Evolutionary conservation across 2,888 invertebrate species (phyloP).

Genomic region (Drosophila falleni): DNA sequence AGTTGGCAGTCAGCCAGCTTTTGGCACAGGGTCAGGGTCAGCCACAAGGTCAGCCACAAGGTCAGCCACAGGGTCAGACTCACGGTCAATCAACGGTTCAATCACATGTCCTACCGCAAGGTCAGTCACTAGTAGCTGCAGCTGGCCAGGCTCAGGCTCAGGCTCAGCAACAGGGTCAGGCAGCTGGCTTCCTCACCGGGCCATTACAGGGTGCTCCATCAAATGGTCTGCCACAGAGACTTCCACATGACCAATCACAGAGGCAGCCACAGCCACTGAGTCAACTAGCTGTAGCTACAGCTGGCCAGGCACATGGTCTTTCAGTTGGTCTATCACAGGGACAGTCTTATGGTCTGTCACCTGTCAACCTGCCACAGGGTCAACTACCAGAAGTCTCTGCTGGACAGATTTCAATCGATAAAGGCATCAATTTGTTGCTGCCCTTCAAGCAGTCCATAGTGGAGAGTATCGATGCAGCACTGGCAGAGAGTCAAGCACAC

Average conservation of each 20-base stretch:
- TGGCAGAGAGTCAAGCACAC: constrained; percentile 31
- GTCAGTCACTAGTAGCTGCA: not conserved
- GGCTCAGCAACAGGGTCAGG: not conserved
- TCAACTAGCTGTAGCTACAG: not conserved
- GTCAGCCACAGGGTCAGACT: not conserved
- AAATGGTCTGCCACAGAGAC: not conserved
- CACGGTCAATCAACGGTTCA: not conserved
- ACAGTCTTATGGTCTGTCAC: not conserved
- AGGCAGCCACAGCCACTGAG: not conserved
- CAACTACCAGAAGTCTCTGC: not conserved
- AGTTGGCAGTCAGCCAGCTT: constrained; percentile 9
- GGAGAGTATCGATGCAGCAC: constrained; percentile 37
- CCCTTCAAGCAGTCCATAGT: constrained; percentile 48
- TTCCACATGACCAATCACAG: not conserved
- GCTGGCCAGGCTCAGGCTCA: not conserved
- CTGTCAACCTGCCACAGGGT: not conserved
- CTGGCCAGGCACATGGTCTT: not conserved
- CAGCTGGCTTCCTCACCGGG: not conserved
- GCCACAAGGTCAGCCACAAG: not conserved
- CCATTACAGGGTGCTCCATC: not conserved
- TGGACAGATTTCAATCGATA: not conserved
- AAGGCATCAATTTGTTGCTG: constrained; percentile 47
- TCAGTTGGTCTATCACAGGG: not conserved
- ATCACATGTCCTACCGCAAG: not conserved
- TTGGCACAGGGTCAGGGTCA: constrained; percentile 17